Base-by-base conservation (phyloP, 2,888 invertebrate species). In the Troides aeacus region DNA sequence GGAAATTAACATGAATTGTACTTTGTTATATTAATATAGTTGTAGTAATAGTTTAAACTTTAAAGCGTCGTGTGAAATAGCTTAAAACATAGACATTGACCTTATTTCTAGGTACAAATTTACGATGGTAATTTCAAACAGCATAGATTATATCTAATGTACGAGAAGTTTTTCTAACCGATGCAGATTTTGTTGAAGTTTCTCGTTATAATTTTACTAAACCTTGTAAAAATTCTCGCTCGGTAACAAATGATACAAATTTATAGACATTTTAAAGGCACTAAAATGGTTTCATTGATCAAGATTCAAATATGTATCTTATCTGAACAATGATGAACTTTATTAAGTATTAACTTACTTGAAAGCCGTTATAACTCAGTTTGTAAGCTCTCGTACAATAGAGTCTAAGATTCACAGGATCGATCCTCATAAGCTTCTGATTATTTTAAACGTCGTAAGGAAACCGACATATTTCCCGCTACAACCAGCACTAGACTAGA, bases 71-170 rank as follows among this genome's bases (percentile, higher is more conserved):
- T 78, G 77, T 80, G 80, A 80, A 84, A 82, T 80, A 73, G 77
- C 76, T 79, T 78, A 80, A 82, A 84, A 83, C 84, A 78, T 82
- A 78, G 80, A 75, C 81, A 77, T 81, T 85, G 84, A 82, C 86
- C 84, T 85, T 84, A 77, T 82, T 84, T 79, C 70, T 66, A 71
- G 71, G 71, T 72, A 39, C 21, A 36, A 66, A 24, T 58, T 61
- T 66, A 36, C 53, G 61, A 56, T 39, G 39, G 21, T 39, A 50
- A 46, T 60, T 60, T 60, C 53, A 58, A 46, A 46, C 36, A 56
- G 18, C 50, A 50, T 50, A 15, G 15, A 15, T 17, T 39, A 17
- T 50, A 15, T 50, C 18, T 50, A 50, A 17, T 17, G 50, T 17
- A 50, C 17, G 17, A 17, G 50, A 1, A 8, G 39, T 12, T 50